Conservation (phyloP, 2,113 vertebrate genomes). For the Planiliza haematocheilus region DNA sequence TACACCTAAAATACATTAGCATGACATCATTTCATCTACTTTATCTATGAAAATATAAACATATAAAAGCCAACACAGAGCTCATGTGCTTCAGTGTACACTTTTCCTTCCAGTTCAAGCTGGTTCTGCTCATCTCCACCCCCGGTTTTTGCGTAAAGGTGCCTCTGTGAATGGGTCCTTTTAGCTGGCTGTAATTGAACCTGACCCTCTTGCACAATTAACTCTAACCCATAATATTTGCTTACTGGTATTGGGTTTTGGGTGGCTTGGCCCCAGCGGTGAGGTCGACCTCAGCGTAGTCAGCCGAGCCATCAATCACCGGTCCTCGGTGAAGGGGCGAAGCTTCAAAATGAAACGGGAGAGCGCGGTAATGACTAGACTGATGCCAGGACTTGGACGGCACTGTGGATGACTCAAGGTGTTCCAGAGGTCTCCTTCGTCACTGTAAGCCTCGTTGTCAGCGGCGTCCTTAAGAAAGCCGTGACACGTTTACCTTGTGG, state of each 20-base stretch:
- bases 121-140: slow-evolving; percentile 31
- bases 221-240: slow-evolving; percentile 81
- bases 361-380: slow-evolving; percentile 8
- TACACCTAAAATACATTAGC: too few relatives aligned
- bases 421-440: slow-evolving; percentile 1
- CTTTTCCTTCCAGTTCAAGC: slow-evolving; percentile 16
- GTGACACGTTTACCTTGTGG: background rate
- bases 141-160: slow-evolving; percentile 43
- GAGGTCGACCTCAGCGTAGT: slow-evolving; percentile 51
- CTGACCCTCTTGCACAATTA: slow-evolving; percentile 78
- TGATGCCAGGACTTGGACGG: slow-evolving; percentile 14
- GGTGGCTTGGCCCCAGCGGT: slow-evolving; percentile 51
- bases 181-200: slow-evolving; percentile 73
- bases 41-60: background rate
- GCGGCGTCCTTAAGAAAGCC: too few relatives aligned
- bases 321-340: slow-evolving; percentile 1
- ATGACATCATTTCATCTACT: too few relatives aligned
- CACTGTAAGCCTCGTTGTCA: background rate
- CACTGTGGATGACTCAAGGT: slow-evolving; percentile 8
- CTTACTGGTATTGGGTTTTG: slow-evolving; percentile 65
- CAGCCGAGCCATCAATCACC: slow-evolving; percentile 58
- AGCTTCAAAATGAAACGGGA: slow-evolving; percentile 35
- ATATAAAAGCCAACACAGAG: background rate
- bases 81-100: slow-evolving; percentile 8
- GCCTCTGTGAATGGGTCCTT: slow-evolving; percentile 63